These are phyloP conservation scores for Dicaeum eximium DNA, from an alignment of 2,113 vertebrate genomes.

Conservation along the genomic window DNA sequence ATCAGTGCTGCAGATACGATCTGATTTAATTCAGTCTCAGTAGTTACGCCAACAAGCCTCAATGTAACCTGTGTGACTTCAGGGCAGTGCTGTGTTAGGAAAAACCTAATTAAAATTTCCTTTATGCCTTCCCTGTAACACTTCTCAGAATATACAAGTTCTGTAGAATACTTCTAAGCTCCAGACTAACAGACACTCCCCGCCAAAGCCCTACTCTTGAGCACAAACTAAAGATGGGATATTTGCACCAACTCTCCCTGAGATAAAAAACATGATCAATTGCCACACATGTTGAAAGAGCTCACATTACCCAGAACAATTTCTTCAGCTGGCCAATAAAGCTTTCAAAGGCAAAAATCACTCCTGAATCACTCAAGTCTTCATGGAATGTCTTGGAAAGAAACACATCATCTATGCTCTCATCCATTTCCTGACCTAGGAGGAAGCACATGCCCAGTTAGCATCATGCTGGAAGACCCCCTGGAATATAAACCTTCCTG, in stretches of 20 bases:
- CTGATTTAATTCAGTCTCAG: neutral
- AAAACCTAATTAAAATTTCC: neutral
- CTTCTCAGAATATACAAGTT: neutral
- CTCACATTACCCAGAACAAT: conserved; percentile 69
- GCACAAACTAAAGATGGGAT: neutral
- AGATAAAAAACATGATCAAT: neutral
- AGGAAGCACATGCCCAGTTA: neutral
- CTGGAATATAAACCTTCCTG: neutral
- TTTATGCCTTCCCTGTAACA: neutral
- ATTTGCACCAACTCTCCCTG: neutral
- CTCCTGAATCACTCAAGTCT: conserved; percentile 36
- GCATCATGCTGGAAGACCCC: neutral
- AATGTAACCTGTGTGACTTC: rapidly evolving
- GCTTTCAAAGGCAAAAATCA: conserved; percentile 74
- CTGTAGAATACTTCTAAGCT: neutral
- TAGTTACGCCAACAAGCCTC: neutral
- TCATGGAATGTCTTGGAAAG: neutral
- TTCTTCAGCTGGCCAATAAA: conserved; percentile 75
- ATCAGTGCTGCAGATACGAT: rapidly evolving
- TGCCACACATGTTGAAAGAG: neutral
- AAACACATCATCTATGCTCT: neutral
- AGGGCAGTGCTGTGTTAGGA: rapidly evolving
- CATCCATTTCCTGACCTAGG: neutral
- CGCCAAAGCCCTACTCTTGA: neutral
- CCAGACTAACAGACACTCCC: neutral